Percentiles rank a stretch among this genome's conserved stretches.
Evolutionary conservation across 2,113 vertebrate species (phyloP).

Genomic region (Leucopsar rothschildi): DNA sequence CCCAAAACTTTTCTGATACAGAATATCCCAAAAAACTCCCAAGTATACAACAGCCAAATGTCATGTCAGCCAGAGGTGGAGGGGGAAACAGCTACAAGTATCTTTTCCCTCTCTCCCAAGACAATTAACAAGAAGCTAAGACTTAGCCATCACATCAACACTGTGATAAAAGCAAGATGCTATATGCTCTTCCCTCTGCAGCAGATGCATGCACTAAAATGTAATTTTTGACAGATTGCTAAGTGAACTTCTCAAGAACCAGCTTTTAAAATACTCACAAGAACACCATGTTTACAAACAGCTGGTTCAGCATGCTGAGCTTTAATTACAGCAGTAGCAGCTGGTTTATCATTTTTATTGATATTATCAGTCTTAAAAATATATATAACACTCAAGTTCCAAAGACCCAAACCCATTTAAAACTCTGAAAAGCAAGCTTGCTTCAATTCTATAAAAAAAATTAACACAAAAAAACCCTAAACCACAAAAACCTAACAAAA

Average conservation of each 20-base stretch:
- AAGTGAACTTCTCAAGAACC: background rate
- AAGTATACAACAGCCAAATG: background rate
- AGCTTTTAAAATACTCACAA: background rate
- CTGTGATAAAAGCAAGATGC: background rate
- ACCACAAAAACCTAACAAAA: background rate
- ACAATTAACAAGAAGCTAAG: background rate
- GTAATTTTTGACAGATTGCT: background rate
- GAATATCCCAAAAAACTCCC: rapidly evolving
- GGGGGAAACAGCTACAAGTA: background rate
- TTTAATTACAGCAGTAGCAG: constrained; percentile 24
- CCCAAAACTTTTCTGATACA: background rate
- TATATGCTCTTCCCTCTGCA: background rate
- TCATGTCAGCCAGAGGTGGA: background rate
- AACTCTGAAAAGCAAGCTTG: background rate
- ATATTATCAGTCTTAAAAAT: background rate
- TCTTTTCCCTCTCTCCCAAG: background rate
- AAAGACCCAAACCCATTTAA: background rate
- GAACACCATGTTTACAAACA: background rate
- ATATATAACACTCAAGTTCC: background rate
- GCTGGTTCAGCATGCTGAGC: constrained; percentile 1
- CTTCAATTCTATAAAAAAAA: background rate
- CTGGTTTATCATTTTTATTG: background rate
- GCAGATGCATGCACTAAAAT: background rate
- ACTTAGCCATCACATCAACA: background rate
- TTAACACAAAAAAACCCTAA: background rate